Evolutionary conservation across 2,888 invertebrate genomes (phyloP).

Genomic region (Muschampia plurimacula): DNA sequence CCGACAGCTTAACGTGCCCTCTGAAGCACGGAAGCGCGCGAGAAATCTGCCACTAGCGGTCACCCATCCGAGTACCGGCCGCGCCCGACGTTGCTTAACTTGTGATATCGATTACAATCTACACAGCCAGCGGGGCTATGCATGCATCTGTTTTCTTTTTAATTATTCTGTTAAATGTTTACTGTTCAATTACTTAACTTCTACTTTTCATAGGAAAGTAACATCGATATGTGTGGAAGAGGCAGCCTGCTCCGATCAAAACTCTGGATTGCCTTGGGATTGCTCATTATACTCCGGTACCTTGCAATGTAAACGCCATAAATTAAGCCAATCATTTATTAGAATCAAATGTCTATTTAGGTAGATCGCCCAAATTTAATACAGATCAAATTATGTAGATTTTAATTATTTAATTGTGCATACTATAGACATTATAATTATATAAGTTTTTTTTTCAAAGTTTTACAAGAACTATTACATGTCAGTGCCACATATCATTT

Average conservation of each 20-base stretch:
- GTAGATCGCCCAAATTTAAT: constrained; percentile 18
- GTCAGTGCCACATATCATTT: constrained; percentile 44
- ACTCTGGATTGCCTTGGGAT: constrained; percentile 49
- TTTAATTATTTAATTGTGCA: constrained; percentile 10
- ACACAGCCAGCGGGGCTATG: no score
- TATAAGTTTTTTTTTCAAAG: constrained; percentile 11
- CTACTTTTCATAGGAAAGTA: constrained; percentile 85
- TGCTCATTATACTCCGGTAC: constrained; percentile 52
- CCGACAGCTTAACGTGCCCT: no score
- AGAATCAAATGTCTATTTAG: constrained; percentile 24
- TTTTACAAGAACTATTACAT: constrained; percentile 40
- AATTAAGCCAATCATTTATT: constrained; percentile 5
- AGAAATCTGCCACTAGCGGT: no score
- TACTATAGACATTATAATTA: constrained; percentile 1
- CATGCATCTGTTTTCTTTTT: no score
- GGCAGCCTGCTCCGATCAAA: constrained; percentile 58
- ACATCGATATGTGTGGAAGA: constrained; percentile 88
- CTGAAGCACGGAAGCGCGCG: no score
- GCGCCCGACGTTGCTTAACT: no score
- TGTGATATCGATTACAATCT: no score
- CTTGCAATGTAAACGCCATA: constrained; percentile 32
- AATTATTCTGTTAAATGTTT: no score
- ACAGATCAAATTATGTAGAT: constrained; percentile 43
- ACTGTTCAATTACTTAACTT: background rate
- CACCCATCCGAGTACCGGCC: no score